Base-by-base conservation (phyloP, 2,797 vertebrate species). In the Mastacembelus armatus region DNA sequence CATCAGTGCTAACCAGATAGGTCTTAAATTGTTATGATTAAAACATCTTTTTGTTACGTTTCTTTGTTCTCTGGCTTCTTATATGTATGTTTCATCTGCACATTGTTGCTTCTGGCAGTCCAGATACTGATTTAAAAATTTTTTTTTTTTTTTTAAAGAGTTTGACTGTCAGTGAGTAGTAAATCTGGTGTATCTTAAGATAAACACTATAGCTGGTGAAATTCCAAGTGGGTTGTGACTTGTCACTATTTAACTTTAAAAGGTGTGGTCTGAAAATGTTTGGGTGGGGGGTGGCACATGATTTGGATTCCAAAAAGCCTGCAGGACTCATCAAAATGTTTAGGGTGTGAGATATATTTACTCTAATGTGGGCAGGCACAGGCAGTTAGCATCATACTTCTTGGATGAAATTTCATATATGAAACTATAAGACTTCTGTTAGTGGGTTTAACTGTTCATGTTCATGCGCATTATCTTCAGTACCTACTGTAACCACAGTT, bases 261-360 rank as follows among this genome's bases (percentile, higher is more conserved):
- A n/a, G 39, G 24, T 30, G 43, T 44, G 47, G 50, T 60, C 15
- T 5, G 35, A 22, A 45, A 29, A 51, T n/a, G n/a, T 51, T 5
- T 54, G 14, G 21, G 33, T 16, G 26, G 11, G 10, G 29, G 12
- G 11, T 30, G 30, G 9, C 7, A 16, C 7, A 14, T 22, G 21
- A 16, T 16, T 38, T 21, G 15, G 14, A 43, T 57, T 7, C 18
- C 4, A 11, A 2, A 0, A 15, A 6, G 32, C 16, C 19, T 32
- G 24, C 24, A 42, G 30, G 55, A 30, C 43, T 47, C 47, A 59
- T 40, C 47, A 54, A 66, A 30, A 54, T 74, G 56, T 71, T 58
- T 15, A 48, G 55, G 36, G 22, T 58, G 27, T 10, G 4, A 43
- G 61, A 80, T 59, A 66, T 58, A 49, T 66, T 62, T 74, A 49